phyloP scores from a whole-genome alignment of 1,140 invertebrate genomes.

The Panulirus ornatus region DNA sequence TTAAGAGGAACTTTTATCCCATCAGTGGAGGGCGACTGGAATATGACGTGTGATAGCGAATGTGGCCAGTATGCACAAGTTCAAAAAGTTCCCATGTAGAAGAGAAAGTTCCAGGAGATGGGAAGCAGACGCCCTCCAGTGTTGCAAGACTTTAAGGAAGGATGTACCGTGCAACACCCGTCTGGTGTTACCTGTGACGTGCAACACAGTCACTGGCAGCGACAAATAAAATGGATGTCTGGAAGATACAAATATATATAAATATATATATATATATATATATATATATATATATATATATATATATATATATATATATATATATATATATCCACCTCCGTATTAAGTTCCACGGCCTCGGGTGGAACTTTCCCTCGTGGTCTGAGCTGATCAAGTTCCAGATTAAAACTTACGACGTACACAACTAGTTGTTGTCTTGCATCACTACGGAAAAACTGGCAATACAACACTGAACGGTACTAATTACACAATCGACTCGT shows the following conservation, averaged over 20 bases:
- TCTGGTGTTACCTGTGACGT: not conserved
- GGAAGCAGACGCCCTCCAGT: not conserved
- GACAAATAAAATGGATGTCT: not conserved
- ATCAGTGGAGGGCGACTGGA: too few relatives aligned
- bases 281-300: not conserved
- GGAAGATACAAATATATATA: not conserved
- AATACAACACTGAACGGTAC: not conserved
- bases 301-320: too few relatives aligned
- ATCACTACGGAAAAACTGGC: not conserved
- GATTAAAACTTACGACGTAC: not conserved
- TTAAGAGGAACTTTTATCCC: too few relatives aligned
- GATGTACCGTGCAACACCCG: not conserved
- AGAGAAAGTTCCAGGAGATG: not conserved
- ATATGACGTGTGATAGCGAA: too few relatives aligned
- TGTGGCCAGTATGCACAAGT: too few relatives aligned
- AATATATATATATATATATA: not conserved
- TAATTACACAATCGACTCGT: not conserved
- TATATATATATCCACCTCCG: not conserved
- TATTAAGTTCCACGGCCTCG: not conserved
- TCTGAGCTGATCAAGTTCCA: too few relatives aligned
- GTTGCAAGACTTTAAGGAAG: not conserved
- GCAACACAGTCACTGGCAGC: not conserved
- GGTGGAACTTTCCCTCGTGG: too few relatives aligned
- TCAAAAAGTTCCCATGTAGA: too few relatives aligned
- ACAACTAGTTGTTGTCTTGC: not conserved